Base-by-base conservation (phyloP, 2,888 invertebrate species). In the Tribolium freemani region DNA sequence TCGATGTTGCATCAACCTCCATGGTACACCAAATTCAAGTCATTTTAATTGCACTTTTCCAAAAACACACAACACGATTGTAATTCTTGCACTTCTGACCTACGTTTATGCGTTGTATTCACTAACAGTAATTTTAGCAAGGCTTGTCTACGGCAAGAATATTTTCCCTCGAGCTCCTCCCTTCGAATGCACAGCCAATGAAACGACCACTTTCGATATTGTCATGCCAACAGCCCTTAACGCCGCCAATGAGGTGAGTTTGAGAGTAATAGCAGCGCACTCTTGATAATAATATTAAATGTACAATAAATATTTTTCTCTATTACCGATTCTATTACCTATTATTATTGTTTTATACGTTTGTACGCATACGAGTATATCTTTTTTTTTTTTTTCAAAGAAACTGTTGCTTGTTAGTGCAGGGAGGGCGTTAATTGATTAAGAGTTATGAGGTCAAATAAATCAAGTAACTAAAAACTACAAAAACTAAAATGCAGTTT, bases 1-100 rank as follows among this genome's bases (percentile, higher is more conserved):
- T 85, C 5, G 86, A 86, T 9, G 81, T 74, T 3, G 76, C 79
- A 50, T 84, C 83, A 13, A 83, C 77, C 74, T 84, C 83, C 84
- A 84, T 84, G 8, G 5, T 72, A 38, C 11, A 31, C 13, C 11
- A 31, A 6, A n/a, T 69, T 48, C 50, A 51, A 53, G 45, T 50
- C 44, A 51, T 56, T 45, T 53, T 70, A 21, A 38, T 44, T 13
- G 16, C 61, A 30, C 64, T 38, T 44, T 13, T 13, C 4, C 11
- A 48, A 48, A 48, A 16, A 48, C 3, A 48, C 13, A 11, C 48
- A 48, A n/a, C 13, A 46, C 13, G 8, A 5, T 8, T 38, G 38
- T 9, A 38, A 38, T 10, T 69, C 44, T 57, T 54, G 4, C 70
- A 70, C 70, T 70, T 50, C 46, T 54, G 53, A 45, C 53, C 38